These are phyloP conservation scores for Brachionus asplanchnoidis DNA, from an alignment of 1,140 invertebrate species.

Conservation along the genomic window DNA sequence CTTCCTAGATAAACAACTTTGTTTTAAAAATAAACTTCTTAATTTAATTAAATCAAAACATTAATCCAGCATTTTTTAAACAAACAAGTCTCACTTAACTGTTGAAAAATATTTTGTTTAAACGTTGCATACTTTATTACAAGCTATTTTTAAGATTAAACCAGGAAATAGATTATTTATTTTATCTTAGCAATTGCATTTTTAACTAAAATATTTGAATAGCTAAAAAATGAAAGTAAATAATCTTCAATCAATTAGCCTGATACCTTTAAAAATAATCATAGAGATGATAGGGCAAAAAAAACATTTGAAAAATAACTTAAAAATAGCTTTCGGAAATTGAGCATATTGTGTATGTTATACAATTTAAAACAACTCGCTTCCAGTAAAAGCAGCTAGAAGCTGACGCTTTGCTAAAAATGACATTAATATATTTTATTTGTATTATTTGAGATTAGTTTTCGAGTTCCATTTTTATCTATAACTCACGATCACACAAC, in stretches of 20 bases:
- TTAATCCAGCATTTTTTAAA: background rate
- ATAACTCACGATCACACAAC: background rate
- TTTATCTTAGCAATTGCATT: background rate
- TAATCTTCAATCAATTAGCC: background rate
- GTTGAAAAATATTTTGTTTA: too few species aligned
- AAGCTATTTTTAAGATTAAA: background rate
- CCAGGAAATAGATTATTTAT: background rate
- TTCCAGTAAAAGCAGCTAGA: background rate
- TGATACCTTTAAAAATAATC: background rate
- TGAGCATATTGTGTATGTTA: background rate
- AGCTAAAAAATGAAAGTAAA: background rate
- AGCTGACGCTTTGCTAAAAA: background rate
- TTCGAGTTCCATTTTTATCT: background rate
- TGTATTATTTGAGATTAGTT: background rate
- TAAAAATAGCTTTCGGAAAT: background rate
- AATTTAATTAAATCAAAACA: background rate
- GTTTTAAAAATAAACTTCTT: background rate
- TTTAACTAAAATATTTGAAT: background rate
- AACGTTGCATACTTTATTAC: background rate
- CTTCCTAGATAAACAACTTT: too few species aligned
- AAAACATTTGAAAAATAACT: background rate
- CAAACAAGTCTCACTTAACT: background rate
- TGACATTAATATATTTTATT: background rate
- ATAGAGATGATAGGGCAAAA: background rate
- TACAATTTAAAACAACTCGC: background rate